Base-by-base conservation (phyloP, 1,140 invertebrate species). In the Neoseiulus cucumeris region DNA sequence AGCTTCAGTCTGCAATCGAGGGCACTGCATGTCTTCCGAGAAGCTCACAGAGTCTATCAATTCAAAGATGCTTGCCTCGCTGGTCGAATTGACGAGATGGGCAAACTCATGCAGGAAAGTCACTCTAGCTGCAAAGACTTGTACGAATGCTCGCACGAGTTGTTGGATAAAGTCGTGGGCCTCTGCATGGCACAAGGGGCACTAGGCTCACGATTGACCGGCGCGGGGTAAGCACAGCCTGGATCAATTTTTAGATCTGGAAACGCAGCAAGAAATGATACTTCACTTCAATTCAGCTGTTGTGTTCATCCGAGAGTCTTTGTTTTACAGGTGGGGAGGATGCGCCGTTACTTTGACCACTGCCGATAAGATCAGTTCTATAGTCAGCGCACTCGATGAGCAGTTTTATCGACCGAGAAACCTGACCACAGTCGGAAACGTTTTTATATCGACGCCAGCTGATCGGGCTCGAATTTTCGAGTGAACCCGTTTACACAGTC, bases 71-170 rank as follows among this genome's bases (percentile, higher is more conserved):
- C 67, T 69, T n/a, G 20, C 41, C 2, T 29, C 14, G 51, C 51
- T 5, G 75, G 78, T 65, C 79, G 79, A 66, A 70, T 87, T 1
- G 66, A 77, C 25, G 76, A 77, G 42, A 77, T 98, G 44, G 91
- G 92, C 9, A 73, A 77, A 59, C 78, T 98, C 5, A 96, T 99
- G 91, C 83, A 82, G 30, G 79, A 82, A 55, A 96, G 91, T 73
- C 94, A 98, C 75, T 73, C 78, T 1, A 95, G 90, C 73, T 82
- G 95, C 29, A 78, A 82, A 64, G 80, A 86, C 59, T 74, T 91
- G 0, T 99, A 95, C 74, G 89, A 98, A 75, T 98, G 94, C 75
- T 95, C 90, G 64, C 91, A 95, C 79, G 80, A 84, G 0, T 82
- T 86, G 70, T 79, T 98, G 65, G 91, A 99, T 75, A 76, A 78